phyloP scores from a whole-genome alignment of 2,797 vertebrate genomes.

The Galago senegalensis region DNA sequence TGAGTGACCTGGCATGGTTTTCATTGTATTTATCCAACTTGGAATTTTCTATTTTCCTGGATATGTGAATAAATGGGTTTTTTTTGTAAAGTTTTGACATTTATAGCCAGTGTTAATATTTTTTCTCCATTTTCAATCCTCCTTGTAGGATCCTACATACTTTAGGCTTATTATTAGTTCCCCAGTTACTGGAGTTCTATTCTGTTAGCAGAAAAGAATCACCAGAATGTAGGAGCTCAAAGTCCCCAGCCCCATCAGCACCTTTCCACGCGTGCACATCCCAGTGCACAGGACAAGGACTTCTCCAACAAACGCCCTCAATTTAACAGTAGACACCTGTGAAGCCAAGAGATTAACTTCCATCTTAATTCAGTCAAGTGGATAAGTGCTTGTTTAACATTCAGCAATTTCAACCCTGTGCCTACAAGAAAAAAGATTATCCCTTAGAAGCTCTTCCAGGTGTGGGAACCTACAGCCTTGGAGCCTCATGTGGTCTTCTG shows the following conservation, averaged over 20 bases:
- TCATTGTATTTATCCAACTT: neutral
- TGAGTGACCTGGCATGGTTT: neutral
- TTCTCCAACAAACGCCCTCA: neutral
- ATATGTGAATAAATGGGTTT: neutral
- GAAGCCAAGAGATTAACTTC: neutral
- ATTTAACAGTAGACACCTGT: neutral
- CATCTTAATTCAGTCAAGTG: neutral
- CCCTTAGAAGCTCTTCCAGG: neutral
- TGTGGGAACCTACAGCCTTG: neutral
- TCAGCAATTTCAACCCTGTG: neutral
- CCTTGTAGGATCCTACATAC: neutral
- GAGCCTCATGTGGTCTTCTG: neutral
- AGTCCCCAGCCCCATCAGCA: neutral
- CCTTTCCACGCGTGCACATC: neutral
- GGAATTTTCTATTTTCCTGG: neutral
- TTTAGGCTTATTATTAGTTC: neutral
- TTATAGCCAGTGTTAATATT: neutral
- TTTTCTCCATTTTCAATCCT: neutral
- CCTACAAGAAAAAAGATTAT: neutral
- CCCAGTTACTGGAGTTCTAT: neutral
- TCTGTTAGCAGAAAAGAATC: neutral
- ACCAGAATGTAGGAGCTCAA: neutral
- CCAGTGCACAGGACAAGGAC: neutral
- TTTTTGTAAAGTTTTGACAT: neutral
- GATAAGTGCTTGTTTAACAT: neutral